These are phyloP conservation scores for Calephelis nemesis DNA, from an alignment of 1,140 invertebrate genomes.

Conservation along the genomic window DNA sequence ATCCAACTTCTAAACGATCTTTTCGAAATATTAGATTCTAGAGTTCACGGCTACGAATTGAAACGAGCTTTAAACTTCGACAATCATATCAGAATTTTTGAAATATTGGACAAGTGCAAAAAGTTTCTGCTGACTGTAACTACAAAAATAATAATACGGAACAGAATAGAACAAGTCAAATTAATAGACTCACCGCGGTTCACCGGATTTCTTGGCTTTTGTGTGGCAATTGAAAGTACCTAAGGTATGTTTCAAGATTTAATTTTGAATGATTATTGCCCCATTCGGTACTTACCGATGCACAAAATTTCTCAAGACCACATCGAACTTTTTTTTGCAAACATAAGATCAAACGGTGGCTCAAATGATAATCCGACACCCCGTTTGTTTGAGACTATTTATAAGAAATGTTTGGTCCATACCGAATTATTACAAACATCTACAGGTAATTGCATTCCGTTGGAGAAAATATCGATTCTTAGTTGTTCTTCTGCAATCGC, in stretches of 20 bases:
- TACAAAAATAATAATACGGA: not conserved
- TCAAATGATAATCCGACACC: constrained; percentile 31
- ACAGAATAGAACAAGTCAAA: constrained; percentile 17
- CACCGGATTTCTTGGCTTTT: constrained; percentile 26
- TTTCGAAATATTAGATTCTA: constrained; percentile 25
- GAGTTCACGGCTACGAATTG: constrained; percentile 13
- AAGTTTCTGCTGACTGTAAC: not conserved
- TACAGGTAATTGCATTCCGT: constrained; percentile 5
- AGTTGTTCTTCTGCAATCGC: constrained; percentile 4
- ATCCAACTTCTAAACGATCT: constrained; percentile 25
- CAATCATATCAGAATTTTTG: constrained; percentile 18
- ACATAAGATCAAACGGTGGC: constrained; percentile 30
- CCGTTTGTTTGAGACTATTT: not conserved
- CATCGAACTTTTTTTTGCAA: constrained; percentile 32
- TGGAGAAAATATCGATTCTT: not conserved
- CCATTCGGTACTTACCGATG: constrained; percentile 25
- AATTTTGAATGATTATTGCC: not conserved
- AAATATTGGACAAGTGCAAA: constrained; percentile 9
- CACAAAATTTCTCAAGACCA: constrained; percentile 24
- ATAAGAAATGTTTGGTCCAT: constrained; percentile 19
- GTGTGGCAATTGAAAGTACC: constrained; percentile 6
- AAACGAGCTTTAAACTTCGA: constrained; percentile 24
- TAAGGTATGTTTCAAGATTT: not conserved
- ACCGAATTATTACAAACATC: constrained; percentile 1
- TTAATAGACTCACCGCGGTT: not conserved